Evolutionary conservation across 2,113 vertebrate species (phyloP), one percentile per base, ranked within the genome.

Genomic region (Cynoglossus semilaevis): DNA sequence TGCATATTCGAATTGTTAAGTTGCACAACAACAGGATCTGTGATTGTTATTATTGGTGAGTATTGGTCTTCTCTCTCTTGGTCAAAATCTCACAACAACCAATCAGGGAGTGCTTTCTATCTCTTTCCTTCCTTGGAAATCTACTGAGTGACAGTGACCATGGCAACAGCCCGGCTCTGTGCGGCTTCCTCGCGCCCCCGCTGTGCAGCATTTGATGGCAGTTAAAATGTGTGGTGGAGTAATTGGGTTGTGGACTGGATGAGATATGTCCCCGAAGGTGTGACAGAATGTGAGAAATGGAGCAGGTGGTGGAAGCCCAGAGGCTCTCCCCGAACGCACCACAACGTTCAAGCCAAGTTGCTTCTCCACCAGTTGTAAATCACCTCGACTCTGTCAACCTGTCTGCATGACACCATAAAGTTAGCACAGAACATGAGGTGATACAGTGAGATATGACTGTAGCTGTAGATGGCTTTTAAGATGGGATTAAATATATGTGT

Each of bases 61-160:
- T n/a, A 49, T 45, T 65, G 74, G 62, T 67, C 67, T 56, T 48
- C 51, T 75, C 60, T 71, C 60, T 16, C 67, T 81, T 82, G 80
- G 76, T 80, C 76, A 61, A 77, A 84, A 81, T 66, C 69, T 10
- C 50, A 11, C 55, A 14, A 1, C 51, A 43, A 70, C 79, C 82
- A 87, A 85, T 86, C 77, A 51, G 47, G 48, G 61, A 19, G 51
- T 73, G 60, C 59, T 53, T 16, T 6, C 11, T 40, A 52, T 78
- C 67, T 69, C 56, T 65, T 55, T 69, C 76, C 58, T 59, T 11
- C 86, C 71, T 75, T 63, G 18, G 57, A 78, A 84, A 85, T 73
- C 84, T 82, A 72, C 87, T 87, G 85, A 86, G 77, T 89, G 87
- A 89, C 83, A 84, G 87, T 84, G 84, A 70, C 82, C 87, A 89